Evolutionary conservation across 1,140 invertebrate genomes (phyloP).

Genomic region (Rhopalosiphum maidis): DNA sequence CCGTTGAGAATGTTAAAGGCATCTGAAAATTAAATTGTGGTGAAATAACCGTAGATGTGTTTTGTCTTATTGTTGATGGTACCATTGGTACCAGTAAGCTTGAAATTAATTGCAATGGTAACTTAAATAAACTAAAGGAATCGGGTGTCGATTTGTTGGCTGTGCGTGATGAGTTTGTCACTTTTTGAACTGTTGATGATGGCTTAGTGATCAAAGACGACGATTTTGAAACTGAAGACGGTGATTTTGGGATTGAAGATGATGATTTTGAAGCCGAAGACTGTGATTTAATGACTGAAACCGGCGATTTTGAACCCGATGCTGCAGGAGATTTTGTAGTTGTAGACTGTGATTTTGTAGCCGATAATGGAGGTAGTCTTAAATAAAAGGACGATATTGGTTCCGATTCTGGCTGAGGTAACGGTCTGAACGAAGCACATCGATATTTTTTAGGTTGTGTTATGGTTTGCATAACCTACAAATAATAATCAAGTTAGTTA

Average conservation of each 20-base stretch:
- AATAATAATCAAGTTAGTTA: neutral
- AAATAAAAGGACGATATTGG: neutral
- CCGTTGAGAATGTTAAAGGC: neutral
- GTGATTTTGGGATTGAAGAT: neutral
- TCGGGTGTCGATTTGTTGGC: neutral
- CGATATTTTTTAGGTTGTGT: constrained; percentile 19
- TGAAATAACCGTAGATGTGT: neutral
- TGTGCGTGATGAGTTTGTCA: neutral
- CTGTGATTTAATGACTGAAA: neutral
- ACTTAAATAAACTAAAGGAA: neutral
- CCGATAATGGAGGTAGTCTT: neutral
- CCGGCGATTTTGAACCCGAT: neutral
- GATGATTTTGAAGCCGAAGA: neutral
- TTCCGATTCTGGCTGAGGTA: neutral
- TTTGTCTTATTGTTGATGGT: neutral
- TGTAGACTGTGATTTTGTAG: neutral
- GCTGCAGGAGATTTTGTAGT: neutral
- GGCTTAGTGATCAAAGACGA: neutral
- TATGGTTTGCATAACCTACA: neutral
- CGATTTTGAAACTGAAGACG: neutral
- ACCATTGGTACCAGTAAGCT: neutral
- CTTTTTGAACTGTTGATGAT: neutral
- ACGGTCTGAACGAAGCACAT: neutral
- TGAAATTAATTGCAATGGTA: neutral
- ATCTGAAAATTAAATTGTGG: constrained; percentile 13